Evolutionary conservation across 2,113 vertebrate genomes (phyloP).

Genomic region (Ptilonorhynchus violaceus): DNA sequence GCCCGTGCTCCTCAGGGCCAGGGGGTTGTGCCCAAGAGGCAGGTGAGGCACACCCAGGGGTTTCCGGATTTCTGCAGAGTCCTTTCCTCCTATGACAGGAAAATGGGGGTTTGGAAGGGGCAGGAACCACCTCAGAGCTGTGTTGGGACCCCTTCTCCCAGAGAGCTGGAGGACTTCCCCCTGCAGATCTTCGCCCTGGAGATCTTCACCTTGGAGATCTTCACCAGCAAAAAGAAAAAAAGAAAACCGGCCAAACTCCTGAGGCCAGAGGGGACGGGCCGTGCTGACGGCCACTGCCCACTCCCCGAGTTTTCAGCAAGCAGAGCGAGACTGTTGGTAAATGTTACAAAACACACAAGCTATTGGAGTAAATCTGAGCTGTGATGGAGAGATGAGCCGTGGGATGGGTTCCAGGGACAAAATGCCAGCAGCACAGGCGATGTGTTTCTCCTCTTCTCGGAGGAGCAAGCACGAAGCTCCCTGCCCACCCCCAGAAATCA

Average conservation of each 20-base stretch:
- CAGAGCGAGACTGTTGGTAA: neutral
- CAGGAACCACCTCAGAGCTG: neutral
- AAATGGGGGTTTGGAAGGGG: neutral
- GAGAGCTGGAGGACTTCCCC: neutral
- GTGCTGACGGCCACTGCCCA: neutral
- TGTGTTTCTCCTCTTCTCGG: neutral
- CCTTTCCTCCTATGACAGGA: neutral
- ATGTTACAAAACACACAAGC: neutral
- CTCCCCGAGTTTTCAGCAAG: neutral
- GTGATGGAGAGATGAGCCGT: neutral
- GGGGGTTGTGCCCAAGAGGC: fast-evolving
- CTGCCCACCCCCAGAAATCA: neutral
- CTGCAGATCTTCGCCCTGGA: neutral
- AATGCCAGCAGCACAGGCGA: neutral
- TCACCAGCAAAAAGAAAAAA: neutral
- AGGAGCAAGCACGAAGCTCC: neutral
- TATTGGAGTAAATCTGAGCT: neutral
- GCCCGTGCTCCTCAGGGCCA: neutral
- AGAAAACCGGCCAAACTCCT: neutral
- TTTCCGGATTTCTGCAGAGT: neutral
- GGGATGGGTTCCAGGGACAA: neutral
- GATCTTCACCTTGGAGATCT: neutral
- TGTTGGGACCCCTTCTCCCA: neutral
- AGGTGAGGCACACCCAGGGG: neutral
- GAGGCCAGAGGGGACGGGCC: fast-evolving